Evolutionary conservation across 2,888 invertebrate species (phyloP).

Genomic region (Galeopsomyia nigrocyanea): DNA sequence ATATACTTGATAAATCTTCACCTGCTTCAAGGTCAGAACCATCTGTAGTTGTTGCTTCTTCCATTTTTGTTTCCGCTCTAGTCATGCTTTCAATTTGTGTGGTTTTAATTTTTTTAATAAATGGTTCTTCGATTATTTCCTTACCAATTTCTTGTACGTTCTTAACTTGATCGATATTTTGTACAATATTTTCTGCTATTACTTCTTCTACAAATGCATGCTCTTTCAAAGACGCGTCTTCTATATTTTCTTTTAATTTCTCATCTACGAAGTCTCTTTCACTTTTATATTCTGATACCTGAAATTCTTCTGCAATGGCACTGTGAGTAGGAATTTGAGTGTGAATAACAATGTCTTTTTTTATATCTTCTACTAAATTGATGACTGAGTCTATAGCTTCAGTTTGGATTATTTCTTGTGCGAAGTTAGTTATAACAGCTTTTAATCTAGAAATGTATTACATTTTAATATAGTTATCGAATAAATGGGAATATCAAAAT

Average conservation of each 20-base stretch:
- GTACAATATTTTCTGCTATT: slow-evolving; percentile 18
- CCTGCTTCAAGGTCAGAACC: no score
- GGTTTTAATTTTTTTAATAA: no score
- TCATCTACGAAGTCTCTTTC: neutral
- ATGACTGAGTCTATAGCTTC: slow-evolving; percentile 52
- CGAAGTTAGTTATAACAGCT: slow-evolving; percentile 51
- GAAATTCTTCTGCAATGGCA: slow-evolving; percentile 30
- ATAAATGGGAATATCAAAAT: neutral
- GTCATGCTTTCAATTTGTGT: no score
- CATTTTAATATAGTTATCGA: slow-evolving; percentile 1
- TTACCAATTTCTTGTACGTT: no score
- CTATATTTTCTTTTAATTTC: neutral
- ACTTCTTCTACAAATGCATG: slow-evolving; percentile 24
- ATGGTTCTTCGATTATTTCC: no score
- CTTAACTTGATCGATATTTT: neutral
- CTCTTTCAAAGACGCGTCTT: neutral
- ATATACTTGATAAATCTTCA: no score
- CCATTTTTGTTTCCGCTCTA: no score
- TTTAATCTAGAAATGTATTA: slow-evolving; percentile 48
- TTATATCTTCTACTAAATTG: slow-evolving; percentile 60
- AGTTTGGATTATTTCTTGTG: slow-evolving; percentile 46
- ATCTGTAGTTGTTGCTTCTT: no score
- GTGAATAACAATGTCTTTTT: slow-evolving; percentile 52
- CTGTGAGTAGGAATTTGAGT: slow-evolving; percentile 23
- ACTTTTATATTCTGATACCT: neutral